Evolutionary conservation across 2,888 invertebrate genomes (phyloP).

Genomic region (Drosophila dives): DNA sequence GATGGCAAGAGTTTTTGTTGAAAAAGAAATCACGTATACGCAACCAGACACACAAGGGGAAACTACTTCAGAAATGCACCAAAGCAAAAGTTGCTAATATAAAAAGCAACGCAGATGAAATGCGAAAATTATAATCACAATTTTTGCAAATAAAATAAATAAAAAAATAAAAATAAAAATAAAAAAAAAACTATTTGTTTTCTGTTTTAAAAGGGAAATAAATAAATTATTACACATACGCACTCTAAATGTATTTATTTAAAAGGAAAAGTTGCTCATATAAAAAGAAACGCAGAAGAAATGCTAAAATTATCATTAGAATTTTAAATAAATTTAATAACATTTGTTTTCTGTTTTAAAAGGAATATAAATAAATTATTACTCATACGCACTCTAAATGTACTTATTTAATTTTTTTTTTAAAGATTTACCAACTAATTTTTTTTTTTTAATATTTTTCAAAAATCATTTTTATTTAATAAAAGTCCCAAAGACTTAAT

Average conservation of each 20-base stretch:
- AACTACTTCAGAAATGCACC: no score
- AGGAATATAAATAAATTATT: no score
- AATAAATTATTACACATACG: neutral
- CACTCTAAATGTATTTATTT: neutral
- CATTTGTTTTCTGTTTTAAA: neutral
- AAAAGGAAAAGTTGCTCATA: no score
- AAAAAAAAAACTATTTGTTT: neutral
- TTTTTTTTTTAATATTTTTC: neutral
- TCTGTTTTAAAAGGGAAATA: neutral
- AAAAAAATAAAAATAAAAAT: neutral
- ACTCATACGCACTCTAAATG: neutral
- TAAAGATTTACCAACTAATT: neutral
- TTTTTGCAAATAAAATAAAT: neutral
- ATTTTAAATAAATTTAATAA: no score
- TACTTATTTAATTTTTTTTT: neutral
- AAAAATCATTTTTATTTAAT: neutral
- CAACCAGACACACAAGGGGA: neutral
- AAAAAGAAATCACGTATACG: slow-evolving; percentile 2
- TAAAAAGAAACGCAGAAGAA: no score
- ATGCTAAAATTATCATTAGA: no score
- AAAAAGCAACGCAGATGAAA: neutral
- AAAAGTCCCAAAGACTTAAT: slow-evolving; percentile 1
- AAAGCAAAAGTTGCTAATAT: neutral
- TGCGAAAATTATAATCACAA: neutral
- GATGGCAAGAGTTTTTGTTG: slow-evolving; percentile 5